Conservation (phyloP, 2,888 invertebrate genomes). For the Neoascia interrupta region DNA sequence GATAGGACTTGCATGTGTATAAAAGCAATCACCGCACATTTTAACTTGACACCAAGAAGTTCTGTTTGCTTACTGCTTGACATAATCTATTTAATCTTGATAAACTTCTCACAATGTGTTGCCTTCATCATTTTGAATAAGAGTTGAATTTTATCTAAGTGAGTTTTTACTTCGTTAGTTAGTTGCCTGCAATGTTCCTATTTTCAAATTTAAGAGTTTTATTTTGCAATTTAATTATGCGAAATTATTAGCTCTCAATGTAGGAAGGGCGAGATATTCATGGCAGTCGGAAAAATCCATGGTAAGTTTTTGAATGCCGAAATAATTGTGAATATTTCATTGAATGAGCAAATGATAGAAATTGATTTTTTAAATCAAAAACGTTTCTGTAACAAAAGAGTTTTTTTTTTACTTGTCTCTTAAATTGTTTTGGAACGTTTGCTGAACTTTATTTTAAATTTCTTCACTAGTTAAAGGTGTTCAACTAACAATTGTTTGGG, state of each 20-base stretch:
- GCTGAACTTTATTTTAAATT: too few species aligned
- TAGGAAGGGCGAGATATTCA: not conserved
- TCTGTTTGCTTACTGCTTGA: conserved; percentile 33
- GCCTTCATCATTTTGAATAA: too few species aligned
- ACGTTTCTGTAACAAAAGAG: too few species aligned
- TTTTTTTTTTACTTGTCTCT: too few species aligned
- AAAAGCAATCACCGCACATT: conserved; percentile 60
- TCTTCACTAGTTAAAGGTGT: too few species aligned
- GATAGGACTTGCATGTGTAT: not conserved
- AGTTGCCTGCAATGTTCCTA: conserved; percentile 2
- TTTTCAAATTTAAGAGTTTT: too few species aligned
- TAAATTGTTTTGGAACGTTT: too few species aligned
- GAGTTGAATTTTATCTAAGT: conserved; percentile 39
- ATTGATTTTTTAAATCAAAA: too few species aligned
- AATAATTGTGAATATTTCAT: conserved; percentile 44
- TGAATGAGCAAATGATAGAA: too few species aligned
- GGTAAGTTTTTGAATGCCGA: conserved; percentile 35
- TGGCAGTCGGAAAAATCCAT: not conserved
- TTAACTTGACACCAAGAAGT: conserved; percentile 61
- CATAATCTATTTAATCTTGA: conserved; percentile 44
- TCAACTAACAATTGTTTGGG: too few species aligned
- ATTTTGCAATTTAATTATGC: conserved; percentile 54
- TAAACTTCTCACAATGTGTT: conserved; percentile 30
- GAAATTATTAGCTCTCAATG: conserved; percentile 35
- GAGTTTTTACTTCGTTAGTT: conserved; percentile 54